Conservation (phyloP, 2,113 vertebrate species). For the Numenius arquata region DNA sequence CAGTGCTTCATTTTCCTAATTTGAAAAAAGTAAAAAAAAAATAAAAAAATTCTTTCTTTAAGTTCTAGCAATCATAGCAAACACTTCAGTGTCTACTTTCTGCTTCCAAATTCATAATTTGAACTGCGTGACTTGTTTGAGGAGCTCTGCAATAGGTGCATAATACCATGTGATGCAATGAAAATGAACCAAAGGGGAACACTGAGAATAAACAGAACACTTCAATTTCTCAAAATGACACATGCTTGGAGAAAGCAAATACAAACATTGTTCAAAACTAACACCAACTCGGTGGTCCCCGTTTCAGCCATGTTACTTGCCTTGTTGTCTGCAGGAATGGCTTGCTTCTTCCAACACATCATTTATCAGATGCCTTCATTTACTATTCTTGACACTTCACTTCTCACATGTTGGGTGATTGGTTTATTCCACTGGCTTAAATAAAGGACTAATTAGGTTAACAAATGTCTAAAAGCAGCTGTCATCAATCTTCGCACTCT, state of each 20-base stretch:
- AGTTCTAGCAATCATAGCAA: background rate
- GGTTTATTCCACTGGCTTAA: background rate
- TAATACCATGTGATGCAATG: background rate
- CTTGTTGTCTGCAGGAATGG: background rate
- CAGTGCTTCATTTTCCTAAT: background rate
- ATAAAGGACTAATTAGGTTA: background rate
- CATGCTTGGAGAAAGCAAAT: background rate
- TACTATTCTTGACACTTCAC: background rate
- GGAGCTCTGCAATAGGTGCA: background rate
- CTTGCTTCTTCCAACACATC: background rate
- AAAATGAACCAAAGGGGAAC: background rate
- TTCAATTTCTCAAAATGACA: background rate
- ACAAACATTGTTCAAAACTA: background rate
- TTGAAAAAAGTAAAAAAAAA: background rate
- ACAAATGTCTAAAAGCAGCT: background rate
- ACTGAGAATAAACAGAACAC: background rate
- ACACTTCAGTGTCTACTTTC: background rate
- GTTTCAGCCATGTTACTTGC: background rate
- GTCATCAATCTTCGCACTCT: background rate
- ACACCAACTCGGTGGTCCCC: background rate
- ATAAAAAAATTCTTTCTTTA: background rate
- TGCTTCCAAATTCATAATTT: background rate
- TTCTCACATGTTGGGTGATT: background rate
- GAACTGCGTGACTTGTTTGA: background rate
- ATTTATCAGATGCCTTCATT: background rate